These are phyloP conservation scores for Epinotia ramella DNA, from an alignment of 2,888 invertebrate species.

Conservation along the genomic window DNA sequence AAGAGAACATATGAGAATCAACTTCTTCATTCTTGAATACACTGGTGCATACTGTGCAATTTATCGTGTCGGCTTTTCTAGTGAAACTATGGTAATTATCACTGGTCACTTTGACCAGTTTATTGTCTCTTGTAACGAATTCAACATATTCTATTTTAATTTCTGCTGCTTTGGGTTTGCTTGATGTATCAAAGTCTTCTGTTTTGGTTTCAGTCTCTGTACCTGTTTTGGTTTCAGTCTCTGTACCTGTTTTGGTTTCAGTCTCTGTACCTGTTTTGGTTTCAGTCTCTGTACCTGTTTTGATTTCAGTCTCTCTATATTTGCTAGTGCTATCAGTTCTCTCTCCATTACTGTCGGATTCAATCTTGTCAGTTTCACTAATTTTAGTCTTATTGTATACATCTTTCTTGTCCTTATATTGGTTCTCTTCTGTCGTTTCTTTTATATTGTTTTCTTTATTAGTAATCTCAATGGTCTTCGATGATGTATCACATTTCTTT, in stretches of 20 bases:
- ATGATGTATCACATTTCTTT: background rate
- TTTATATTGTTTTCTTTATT: slow-evolving; percentile 3
- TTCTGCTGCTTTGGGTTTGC: background rate
- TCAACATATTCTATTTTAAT: slow-evolving; percentile 13
- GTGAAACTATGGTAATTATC: slow-evolving; percentile 18
- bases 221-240: no score
- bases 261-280: background rate
- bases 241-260: no score
- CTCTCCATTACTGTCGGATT: background rate
- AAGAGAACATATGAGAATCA: slow-evolving; percentile 10
- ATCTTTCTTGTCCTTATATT: background rate
- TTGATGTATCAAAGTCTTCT: background rate
- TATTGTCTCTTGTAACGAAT: slow-evolving; percentile 14
- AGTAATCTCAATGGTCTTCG: background rate
- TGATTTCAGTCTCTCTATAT: background rate
- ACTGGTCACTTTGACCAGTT: slow-evolving; percentile 11
- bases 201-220: no score
- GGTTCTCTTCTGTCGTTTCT: background rate
- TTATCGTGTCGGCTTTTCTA: background rate
- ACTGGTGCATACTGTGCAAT: slow-evolving; percentile 15
- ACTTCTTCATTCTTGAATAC: background rate
- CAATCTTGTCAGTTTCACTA: background rate
- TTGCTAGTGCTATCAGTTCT: background rate
- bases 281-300: background rate
- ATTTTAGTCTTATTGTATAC: background rate